A percentile compares a stretch with the other conserved stretches of the same genome.
phyloP scores from a whole-genome alignment of 2,113 vertebrate species.

The Zosterops lateralis region DNA sequence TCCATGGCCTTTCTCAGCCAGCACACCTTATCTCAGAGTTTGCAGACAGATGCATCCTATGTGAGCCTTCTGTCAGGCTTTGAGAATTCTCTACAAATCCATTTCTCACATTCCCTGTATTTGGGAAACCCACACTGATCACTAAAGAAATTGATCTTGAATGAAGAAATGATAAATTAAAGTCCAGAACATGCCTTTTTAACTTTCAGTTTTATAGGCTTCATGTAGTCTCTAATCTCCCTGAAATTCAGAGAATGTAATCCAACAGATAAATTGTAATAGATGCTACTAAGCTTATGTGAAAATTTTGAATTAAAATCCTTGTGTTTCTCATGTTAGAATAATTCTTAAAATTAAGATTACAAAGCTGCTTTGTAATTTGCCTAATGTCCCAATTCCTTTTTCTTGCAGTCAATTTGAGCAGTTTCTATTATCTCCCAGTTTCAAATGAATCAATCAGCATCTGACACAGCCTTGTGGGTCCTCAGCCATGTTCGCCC shows the following conservation, averaged over 20 bases:
- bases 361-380: constrained; percentile 67
- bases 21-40: too few species aligned
- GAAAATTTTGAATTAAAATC: constrained; percentile 9
- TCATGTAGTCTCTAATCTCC: not conserved
- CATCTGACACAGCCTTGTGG: constrained; percentile 70
- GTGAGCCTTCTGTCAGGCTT: too few species aligned
- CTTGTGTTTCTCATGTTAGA: constrained; percentile 38
- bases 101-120: not conserved
- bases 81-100: too few species aligned
- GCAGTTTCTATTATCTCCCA: constrained; percentile 74
- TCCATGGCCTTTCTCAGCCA: too few species aligned
- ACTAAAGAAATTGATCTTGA: not conserved
- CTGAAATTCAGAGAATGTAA: not conserved
- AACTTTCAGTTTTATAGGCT: not conserved
- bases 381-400: constrained; percentile 69
- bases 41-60: too few species aligned
- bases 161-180: not conserved
- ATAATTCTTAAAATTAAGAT: constrained; percentile 66
- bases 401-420: constrained; percentile 67
- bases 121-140: not conserved
- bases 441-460: constrained; percentile 78
- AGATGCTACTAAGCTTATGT: not conserved
- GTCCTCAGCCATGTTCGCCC: constrained; percentile 70
- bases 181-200: constrained; percentile 18
- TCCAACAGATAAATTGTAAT: not conserved